phyloP scores from a whole-genome alignment of 2,113 vertebrate species.

The Takifugu bimaculatus region DNA sequence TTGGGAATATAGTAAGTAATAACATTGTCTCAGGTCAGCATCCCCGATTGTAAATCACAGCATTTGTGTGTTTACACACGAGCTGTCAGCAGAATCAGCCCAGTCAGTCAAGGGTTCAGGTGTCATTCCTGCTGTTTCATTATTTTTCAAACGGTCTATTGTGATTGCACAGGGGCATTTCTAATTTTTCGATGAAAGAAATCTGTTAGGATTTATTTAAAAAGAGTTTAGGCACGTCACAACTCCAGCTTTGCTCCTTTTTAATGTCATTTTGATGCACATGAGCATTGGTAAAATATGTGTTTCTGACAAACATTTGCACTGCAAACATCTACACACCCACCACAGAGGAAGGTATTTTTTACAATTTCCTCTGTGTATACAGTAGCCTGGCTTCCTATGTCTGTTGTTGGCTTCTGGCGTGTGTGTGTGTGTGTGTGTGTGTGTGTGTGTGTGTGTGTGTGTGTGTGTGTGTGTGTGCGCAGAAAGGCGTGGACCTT shows the following conservation, averaged over 20 bases:
- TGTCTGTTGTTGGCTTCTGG: slow-evolving; percentile 56
- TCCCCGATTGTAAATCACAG: neutral
- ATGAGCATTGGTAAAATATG: neutral
- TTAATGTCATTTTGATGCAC: neutral
- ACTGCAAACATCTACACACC: slow-evolving; percentile 13
- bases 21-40: neutral
- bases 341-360: slow-evolving; percentile 42
- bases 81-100: neutral
- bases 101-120: no score
- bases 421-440: slow-evolving; percentile 26
- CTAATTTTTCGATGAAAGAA: neutral
- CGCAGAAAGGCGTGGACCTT: slow-evolving; percentile 53
- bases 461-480: slow-evolving; percentile 22
- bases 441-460: slow-evolving; percentile 33
- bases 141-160: neutral
- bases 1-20: neutral
- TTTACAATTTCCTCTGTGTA: slow-evolving; percentile 60
- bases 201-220: neutral
- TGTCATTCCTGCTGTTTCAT: no score
- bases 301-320: slow-evolving; percentile 4
- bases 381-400: slow-evolving; percentile 62
- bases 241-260: slow-evolving; percentile 3
- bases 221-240: slow-evolving; percentile 1
- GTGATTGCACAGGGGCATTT: slow-evolving; percentile 25
- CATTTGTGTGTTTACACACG: neutral